phyloP scores from a whole-genome alignment of 2,797 vertebrate genomes.

The Hypotaenidia philippensis region DNA sequence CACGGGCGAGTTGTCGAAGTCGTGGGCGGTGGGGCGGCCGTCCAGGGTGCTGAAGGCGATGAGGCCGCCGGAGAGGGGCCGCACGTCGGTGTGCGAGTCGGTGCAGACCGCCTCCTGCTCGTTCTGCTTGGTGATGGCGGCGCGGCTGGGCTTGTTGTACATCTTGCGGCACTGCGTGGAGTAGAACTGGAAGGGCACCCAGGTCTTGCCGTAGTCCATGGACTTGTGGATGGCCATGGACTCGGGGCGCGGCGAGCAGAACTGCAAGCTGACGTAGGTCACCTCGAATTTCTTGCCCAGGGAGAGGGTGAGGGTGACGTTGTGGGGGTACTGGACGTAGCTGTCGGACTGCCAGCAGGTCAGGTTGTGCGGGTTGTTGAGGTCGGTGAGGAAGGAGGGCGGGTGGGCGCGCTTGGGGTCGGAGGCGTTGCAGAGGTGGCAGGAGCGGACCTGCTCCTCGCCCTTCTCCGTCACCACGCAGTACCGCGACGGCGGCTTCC shows the following conservation, averaged over 20 bases:
- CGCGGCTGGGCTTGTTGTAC: constrained; percentile 93
- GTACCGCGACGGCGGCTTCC: constrained; percentile 90
- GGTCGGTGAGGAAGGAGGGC: constrained; percentile 94
- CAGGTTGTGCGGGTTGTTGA: constrained; percentile 99
- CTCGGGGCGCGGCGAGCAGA: constrained; percentile 97
- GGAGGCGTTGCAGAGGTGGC: constrained; percentile 93
- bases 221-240: constrained; percentile 99
- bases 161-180: constrained; percentile 98
- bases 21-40: constrained; percentile 96
- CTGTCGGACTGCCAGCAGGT: constrained; percentile 99
- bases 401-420: constrained; percentile 94
- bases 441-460: constrained; percentile 91
- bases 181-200: constrained; percentile 98
- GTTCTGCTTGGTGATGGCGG: constrained; percentile 95
- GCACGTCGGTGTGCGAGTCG: constrained; percentile 98
- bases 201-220: constrained; percentile 98
- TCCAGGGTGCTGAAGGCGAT: constrained; percentile 99
- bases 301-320: constrained; percentile 94
- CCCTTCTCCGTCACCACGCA: constrained; percentile 94
- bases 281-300: constrained; percentile 99
- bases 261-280: constrained; percentile 98
- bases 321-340: constrained; percentile 93
- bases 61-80: constrained; percentile 93
- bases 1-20: constrained; percentile 98
- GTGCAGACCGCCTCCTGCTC: constrained; percentile 98